phyloP scores from a whole-genome alignment of 2,113 vertebrate species.

The Spea multiplicata region DNA sequence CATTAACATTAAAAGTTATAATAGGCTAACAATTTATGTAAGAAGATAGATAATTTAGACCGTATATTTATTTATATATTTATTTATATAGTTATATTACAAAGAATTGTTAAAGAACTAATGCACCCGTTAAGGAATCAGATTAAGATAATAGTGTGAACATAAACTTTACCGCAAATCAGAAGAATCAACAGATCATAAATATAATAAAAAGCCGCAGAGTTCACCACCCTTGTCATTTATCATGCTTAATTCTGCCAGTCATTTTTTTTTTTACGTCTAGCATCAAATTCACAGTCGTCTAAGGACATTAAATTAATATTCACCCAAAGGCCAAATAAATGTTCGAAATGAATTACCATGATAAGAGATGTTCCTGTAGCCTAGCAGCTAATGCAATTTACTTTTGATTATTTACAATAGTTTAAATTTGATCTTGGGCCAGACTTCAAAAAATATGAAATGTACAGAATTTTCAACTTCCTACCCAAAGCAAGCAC shows the following conservation, averaged over 20 bases:
- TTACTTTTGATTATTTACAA: neutral
- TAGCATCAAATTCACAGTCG: neutral
- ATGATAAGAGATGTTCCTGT: conserved; percentile 11
- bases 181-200: neutral
- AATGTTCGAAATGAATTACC: neutral
- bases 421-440: neutral
- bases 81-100: too few relatives aligned
- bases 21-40: too few relatives aligned
- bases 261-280: neutral
- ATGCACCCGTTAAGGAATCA: too few relatives aligned
- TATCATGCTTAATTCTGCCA: neutral
- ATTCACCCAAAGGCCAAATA: conserved; percentile 11
- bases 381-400: conserved; percentile 15
- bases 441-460: neutral
- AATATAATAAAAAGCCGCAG: neutral
- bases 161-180: too few relatives aligned
- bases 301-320: conserved; percentile 14
- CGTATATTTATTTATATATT: too few relatives aligned
- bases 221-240: neutral
- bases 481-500: too few relatives aligned
- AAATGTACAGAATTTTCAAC: neutral
- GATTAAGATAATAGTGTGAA: too few relatives aligned
- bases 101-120: too few relatives aligned
- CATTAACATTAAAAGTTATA: too few relatives aligned
- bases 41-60: too few relatives aligned